Evolutionary conservation across 2,113 vertebrate species (phyloP), one percentile per base, ranked within the genome.

Genomic region (Protomyctophum bolini): DNA sequence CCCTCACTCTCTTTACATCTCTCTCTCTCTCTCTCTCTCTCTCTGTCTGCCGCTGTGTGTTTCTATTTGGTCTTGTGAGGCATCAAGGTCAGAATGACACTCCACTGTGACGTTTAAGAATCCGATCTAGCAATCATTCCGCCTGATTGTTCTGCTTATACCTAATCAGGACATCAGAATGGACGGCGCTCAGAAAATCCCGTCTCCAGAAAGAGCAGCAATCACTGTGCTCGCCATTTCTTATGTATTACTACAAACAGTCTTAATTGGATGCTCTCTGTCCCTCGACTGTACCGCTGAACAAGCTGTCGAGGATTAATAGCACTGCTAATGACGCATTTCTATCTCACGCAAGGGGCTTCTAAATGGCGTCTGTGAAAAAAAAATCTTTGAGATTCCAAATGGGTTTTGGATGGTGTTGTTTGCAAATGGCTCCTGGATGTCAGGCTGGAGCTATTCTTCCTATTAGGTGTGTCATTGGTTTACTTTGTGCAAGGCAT

Each of bases 91-190:
- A 84, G 56, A 67, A 66, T 58, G 75, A 63, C 83, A 69, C 77
- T 70, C 81, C 68, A 51, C 58, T 28, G 71, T n/a, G 1, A 50
- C 68, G 33, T 84, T 86, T 72, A 72, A 67, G 70, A 70, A 73
- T 48, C 68, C 62, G 55, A 75, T 78, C 50, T 56, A 2, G 72
- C 87, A 90, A 90, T 92, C 86, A 88, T 10, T 56, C 70, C 54
- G 75, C 77, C 70, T 90, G 90, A 92, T 91, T 92, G 77, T 50
- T 8, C 68, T 76, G 57, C 77, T 83, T 84, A 84, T 80, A 85
- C 72, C 70, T 83, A 80, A 91, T 90, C 80, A 85, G 61, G 47
- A 57, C 81, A 65, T 73, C 59, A 77, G 71, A 68, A 64, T 52
- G 69, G 63, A 54, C 80, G 66, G 11, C 49, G 2, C 80, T 54